These are phyloP conservation scores for Manduca sexta DNA, from an alignment of 1,140 invertebrate species.

Conservation along the genomic window DNA sequence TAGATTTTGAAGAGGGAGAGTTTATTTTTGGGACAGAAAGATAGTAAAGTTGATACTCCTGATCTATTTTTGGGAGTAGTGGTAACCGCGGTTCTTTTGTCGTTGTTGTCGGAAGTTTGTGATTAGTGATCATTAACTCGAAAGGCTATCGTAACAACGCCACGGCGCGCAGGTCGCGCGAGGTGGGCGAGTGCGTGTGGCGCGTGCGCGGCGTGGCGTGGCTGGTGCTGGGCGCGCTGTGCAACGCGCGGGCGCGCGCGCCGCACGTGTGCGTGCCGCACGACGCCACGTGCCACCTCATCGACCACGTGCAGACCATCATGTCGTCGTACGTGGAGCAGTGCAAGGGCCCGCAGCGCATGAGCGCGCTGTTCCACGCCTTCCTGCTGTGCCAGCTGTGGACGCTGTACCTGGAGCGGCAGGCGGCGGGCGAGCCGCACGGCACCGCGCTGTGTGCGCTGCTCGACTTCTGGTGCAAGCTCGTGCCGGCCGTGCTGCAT, in stretches of 20 bases:
- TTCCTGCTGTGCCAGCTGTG: constrained; percentile 93
- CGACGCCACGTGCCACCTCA: constrained; percentile 95
- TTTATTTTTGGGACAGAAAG: no score
- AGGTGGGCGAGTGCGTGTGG: constrained; percentile 95
- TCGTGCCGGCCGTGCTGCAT: constrained; percentile 96
- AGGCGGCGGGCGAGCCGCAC: constrained; percentile 82
- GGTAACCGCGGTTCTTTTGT: no score
- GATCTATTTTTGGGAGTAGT: no score
- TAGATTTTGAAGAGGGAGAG: no score
- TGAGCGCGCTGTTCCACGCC: constrained; percentile 91
- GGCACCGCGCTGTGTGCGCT: constrained; percentile 86
- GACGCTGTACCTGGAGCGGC: constrained; percentile 98
- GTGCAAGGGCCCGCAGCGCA: constrained; percentile 92
- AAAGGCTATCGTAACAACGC: no score
- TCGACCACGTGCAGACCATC: constrained; percentile 98
- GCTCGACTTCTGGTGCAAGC: constrained; percentile 99
- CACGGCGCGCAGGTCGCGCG: constrained; percentile 89
- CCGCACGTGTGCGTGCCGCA: constrained; percentile 93
- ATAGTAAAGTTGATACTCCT: no score
- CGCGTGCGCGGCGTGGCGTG: constrained; percentile 96
- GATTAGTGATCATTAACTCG: no score
- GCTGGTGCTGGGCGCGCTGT: constrained; percentile 93
- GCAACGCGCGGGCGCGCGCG: constrained; percentile 41
- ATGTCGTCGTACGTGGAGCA: no score
- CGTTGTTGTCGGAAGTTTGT: no score